Evolutionary conservation across 2,888 invertebrate genomes (phyloP).

Genomic region (Cerastoderma edule): DNA sequence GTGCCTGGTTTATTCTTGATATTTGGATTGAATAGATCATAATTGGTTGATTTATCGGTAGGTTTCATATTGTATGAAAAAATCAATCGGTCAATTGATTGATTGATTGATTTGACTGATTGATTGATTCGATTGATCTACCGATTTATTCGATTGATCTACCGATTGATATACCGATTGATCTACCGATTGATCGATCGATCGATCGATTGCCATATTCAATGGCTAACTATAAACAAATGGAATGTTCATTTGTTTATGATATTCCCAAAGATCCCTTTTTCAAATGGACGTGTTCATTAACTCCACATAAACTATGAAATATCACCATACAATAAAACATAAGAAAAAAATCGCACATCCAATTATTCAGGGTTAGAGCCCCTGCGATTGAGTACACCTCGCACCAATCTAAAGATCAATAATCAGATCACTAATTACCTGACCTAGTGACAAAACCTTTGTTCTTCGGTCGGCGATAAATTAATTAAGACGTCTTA

Average conservation of each 20-base stretch:
- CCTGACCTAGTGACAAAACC: background rate
- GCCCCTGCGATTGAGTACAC: slow-evolving; percentile 6
- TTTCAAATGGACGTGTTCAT: too few species aligned
- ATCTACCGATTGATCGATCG: background rate
- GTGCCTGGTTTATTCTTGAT: too few species aligned
- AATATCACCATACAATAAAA: too few species aligned
- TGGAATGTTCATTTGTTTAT: too few species aligned
- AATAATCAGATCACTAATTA: slow-evolving; percentile 18
- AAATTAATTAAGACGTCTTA: slow-evolving; percentile 16
- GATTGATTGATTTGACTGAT: too few species aligned
- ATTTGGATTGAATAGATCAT: too few species aligned
- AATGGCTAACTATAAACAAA: too few species aligned
- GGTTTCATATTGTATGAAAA: background rate
- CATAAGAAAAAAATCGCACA: background rate
- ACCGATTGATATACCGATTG: background rate
- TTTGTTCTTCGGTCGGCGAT: background rate
- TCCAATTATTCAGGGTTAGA: slow-evolving; percentile 9
- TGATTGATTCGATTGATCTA: background rate
- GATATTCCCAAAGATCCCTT: too few species aligned
- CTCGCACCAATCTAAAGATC: background rate
- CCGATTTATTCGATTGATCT: background rate
- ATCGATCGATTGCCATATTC: too few species aligned
- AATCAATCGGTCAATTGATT: slow-evolving; percentile 2
- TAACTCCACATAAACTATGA: too few species aligned
- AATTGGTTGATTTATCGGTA: too few species aligned